phyloP scores from a whole-genome alignment of 2,797 vertebrate species.

The Tympanoctomys barrerae region DNA sequence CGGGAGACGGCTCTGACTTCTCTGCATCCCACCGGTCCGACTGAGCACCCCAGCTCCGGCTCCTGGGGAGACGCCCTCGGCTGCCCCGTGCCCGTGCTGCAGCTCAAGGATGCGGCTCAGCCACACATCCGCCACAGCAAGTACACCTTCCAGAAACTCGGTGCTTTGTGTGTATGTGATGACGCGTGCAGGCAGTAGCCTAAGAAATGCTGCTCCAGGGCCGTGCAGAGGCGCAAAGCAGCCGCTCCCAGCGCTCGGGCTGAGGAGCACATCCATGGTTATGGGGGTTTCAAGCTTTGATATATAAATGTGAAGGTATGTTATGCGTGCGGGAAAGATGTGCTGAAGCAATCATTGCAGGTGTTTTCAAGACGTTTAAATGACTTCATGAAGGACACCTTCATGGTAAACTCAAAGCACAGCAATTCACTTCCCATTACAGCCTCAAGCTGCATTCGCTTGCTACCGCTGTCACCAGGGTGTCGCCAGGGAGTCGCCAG shows the following conservation, averaged over 20 bases:
- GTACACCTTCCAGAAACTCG: no score
- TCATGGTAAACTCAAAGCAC: conserved; percentile 1
- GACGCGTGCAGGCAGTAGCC: neutral
- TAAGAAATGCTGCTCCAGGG: neutral
- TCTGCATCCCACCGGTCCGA: neutral
- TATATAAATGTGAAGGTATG: conserved; percentile 8
- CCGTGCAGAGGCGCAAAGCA: neutral
- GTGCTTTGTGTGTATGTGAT: neutral
- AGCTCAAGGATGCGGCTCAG: no score
- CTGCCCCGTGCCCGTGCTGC: no score
- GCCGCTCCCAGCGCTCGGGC: neutral
- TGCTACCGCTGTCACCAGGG: neutral
- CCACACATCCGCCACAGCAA: no score
- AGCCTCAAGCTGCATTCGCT: neutral
- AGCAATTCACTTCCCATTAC: neutral
- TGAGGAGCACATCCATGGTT: conserved; percentile 19
- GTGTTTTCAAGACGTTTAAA: conserved; percentile 39
- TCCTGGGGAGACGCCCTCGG: no score
- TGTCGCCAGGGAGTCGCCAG: no score
- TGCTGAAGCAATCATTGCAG: conserved; percentile 29
- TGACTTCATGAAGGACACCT: conserved; percentile 19
- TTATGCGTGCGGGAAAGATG: conserved; percentile 30
- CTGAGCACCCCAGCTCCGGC: no score
- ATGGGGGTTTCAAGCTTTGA: neutral
- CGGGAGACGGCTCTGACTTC: neutral